These are phyloP conservation scores for Bursaphelenchus mucronatus DNA, from an alignment of 1,140 invertebrate species.

Conservation along the genomic window DNA sequence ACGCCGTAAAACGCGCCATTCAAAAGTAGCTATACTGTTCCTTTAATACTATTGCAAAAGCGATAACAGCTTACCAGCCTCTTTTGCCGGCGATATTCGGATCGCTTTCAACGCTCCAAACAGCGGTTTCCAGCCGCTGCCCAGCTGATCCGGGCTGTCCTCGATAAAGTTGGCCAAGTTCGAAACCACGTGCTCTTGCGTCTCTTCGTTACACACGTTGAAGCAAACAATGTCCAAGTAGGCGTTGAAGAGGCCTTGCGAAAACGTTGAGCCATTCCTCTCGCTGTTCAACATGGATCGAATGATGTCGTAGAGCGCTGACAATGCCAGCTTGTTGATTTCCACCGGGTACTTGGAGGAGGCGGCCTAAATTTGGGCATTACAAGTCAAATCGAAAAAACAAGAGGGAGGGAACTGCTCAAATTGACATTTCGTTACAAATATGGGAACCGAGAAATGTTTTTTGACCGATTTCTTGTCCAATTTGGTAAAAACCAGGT, in stretches of 20 bases:
- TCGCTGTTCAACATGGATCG: constrained; percentile 24
- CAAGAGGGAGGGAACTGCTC: too few relatives aligned
- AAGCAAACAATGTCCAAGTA: constrained; percentile 28
- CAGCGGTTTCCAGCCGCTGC: constrained; percentile 32
- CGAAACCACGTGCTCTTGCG: constrained; percentile 32
- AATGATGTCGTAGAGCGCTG: constrained; percentile 16
- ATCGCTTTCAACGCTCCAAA: constrained; percentile 34
- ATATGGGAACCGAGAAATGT: too few relatives aligned
- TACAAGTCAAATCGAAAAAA: too few relatives aligned
- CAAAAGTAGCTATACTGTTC: too few relatives aligned
- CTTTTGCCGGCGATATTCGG: background rate
- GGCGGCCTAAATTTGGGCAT: constrained; percentile 30
- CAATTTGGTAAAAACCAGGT: too few relatives aligned
- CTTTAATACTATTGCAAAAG: too few relatives aligned
- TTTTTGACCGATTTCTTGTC: too few relatives aligned
- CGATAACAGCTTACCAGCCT: constrained; percentile 12
- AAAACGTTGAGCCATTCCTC: constrained; percentile 19
- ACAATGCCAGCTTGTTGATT: constrained; percentile 23
- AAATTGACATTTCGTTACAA: too few relatives aligned
- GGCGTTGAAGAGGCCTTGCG: constrained; percentile 23
- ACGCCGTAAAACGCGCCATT: too few relatives aligned
- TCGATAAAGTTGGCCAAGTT: constrained; percentile 23
- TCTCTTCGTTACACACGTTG: constrained; percentile 31
- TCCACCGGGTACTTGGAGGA: constrained; percentile 25
- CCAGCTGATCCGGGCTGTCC: constrained; percentile 11